Conservation (phyloP, 2,113 vertebrate genomes). For the Pleuronectes platessa region DNA sequence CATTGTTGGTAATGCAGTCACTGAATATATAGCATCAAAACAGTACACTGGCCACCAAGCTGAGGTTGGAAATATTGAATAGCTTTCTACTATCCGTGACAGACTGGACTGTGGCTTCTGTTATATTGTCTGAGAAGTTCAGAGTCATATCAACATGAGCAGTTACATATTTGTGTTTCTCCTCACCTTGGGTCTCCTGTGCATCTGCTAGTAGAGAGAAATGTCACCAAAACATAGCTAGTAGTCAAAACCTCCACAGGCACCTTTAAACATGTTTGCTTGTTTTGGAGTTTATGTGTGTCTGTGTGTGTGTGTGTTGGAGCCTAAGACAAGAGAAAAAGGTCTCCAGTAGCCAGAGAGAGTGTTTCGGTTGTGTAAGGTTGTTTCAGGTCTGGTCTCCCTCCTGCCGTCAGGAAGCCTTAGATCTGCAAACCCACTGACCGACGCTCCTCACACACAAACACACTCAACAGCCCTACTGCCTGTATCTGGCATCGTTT, state of each 20-base stretch:
- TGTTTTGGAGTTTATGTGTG: constrained; percentile 7
- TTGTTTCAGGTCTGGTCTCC: constrained; percentile 40
- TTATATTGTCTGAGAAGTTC: not conserved
- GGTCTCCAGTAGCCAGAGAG: constrained; percentile 40
- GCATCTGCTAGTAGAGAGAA: not conserved
- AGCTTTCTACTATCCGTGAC: not conserved
- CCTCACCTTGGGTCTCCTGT: not conserved
- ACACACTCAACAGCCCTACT: constrained; percentile 12
- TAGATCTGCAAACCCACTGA: constrained; percentile 31
- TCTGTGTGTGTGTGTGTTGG: constrained; percentile 13
- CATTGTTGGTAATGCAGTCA: no score
- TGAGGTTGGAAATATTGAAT: not conserved
- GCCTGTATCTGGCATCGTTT: constrained; percentile 29
- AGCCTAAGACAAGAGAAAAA: constrained; percentile 29
- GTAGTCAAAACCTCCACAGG: not conserved
- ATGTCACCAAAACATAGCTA: not conserved
- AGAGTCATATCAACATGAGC: not conserved
- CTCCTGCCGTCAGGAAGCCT: not conserved
- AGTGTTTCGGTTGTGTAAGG: constrained; percentile 46
- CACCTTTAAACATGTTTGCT: not conserved
- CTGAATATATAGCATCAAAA: not conserved
- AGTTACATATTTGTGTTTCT: not conserved
- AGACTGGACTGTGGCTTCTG: not conserved
- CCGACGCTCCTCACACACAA: not conserved
- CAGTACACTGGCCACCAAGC: not conserved